A percentile compares a stretch with the other conserved stretches of the same genome.
These are phyloP conservation scores for Actinia equina DNA, from an alignment of 64 coral and sea anemone genomes.

Conservation along the genomic window DNA sequence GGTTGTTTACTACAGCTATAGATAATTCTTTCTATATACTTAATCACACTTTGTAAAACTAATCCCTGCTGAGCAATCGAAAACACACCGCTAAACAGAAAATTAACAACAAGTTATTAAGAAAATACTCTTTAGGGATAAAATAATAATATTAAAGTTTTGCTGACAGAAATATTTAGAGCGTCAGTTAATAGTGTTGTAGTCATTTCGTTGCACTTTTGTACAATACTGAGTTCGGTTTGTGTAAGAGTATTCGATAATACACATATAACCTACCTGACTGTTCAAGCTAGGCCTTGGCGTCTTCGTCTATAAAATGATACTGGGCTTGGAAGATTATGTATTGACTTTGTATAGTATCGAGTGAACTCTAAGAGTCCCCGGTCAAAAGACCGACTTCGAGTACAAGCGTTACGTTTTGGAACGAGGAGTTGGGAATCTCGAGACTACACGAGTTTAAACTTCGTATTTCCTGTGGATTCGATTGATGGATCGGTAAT, in stretches of 20 bases:
- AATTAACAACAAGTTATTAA: too few species aligned
- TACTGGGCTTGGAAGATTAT: neutral
- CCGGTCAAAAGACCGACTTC: neutral
- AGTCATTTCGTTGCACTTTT: neutral
- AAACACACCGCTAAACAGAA: too few species aligned
- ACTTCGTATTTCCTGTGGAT: conserved; percentile 1
- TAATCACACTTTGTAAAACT: too few species aligned
- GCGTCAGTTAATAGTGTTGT: neutral
- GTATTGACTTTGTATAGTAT: neutral
- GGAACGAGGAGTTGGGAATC: neutral
- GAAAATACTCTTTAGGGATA: too few species aligned
- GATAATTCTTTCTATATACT: too few species aligned
- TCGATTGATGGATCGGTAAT: neutral
- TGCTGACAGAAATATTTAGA: neutral
- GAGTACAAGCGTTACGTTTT: neutral
- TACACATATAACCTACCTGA: neutral
- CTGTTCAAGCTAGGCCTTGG: neutral
- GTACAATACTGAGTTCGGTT: too few species aligned
- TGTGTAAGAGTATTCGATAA: too few species aligned
- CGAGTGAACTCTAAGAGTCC: neutral
- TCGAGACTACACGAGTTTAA: neutral
- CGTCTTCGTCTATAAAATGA: neutral
- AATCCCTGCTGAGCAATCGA: too few species aligned
- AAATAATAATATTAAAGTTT: neutral
- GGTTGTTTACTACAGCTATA: too few species aligned